Percentiles rank a stretch among this genome's conserved stretches.
These are phyloP conservation scores for Colius striatus DNA, from an alignment of 2,113 vertebrate species.

Conservation along the genomic window DNA sequence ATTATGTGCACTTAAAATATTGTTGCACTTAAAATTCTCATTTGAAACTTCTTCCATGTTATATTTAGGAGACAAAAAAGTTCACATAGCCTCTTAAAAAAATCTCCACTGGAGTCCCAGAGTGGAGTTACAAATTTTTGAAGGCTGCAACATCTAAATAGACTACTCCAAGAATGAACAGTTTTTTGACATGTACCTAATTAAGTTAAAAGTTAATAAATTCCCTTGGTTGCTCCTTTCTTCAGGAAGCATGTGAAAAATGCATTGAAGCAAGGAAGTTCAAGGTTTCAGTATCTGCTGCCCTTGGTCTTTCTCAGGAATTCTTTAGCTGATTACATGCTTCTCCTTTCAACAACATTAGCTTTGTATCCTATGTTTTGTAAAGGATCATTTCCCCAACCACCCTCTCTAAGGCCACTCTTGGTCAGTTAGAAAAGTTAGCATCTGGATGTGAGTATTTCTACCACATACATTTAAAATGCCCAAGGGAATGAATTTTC, in stretches of 20 bases:
- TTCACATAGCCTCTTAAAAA: background rate
- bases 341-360: constrained; percentile 80
- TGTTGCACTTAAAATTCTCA: background rate
- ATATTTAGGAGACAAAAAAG: background rate
- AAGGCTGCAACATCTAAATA: background rate
- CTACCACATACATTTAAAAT: constrained; percentile 44
- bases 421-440: constrained; percentile 53
- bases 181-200: constrained; percentile 60
- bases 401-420: constrained; percentile 44
- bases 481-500: constrained; percentile 35
- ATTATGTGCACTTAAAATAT: background rate
- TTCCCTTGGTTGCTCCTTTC: constrained; percentile 71
- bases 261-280: constrained; percentile 75
- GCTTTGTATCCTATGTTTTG: constrained; percentile 76
- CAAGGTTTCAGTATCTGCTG: constrained; percentile 78
- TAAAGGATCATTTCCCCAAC: constrained; percentile 70
- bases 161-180: background rate
- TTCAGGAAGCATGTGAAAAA: constrained; percentile 77
- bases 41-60: background rate
- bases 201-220: constrained; percentile 77
- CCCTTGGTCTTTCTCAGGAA: constrained; percentile 80
- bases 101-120: background rate
- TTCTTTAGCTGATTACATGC: constrained; percentile 85
- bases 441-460: constrained; percentile 70
- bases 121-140: background rate